These are phyloP conservation scores for Sitobion miscanthi DNA, from an alignment of 1,140 invertebrate genomes.

Conservation along the genomic window DNA sequence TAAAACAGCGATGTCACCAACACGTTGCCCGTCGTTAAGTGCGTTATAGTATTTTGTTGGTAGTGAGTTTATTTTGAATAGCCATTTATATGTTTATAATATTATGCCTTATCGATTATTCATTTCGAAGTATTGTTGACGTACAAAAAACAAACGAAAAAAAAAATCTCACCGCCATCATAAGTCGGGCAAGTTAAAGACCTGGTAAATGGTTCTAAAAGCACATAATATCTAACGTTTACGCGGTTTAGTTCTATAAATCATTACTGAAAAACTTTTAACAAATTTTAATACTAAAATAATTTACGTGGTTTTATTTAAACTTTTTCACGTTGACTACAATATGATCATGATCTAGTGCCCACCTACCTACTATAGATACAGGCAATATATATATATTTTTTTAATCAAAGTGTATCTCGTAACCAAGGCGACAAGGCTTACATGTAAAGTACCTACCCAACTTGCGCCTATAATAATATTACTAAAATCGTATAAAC, in stretches of 20 bases:
- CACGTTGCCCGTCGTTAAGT: background rate
- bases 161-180: background rate
- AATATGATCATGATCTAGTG: constrained; percentile 10
- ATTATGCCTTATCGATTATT: background rate
- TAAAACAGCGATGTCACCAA: background rate
- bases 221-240: background rate
- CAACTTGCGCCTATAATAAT: background rate
- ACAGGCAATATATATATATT: background rate
- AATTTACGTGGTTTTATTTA: constrained; percentile 1
- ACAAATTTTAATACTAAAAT: background rate
- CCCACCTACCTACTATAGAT: background rate
- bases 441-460: background rate
- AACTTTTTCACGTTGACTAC: background rate
- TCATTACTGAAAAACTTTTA: background rate
- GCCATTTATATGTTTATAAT: background rate
- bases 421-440: background rate
- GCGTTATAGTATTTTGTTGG: background rate
- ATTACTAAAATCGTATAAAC: background rate
- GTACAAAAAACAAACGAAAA: background rate
- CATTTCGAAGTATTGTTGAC: background rate
- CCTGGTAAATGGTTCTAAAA: background rate
- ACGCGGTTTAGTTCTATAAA: background rate
- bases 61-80: background rate
- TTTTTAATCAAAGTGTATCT: constrained; percentile 7
- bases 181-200: background rate